A percentile compares a stretch with the other conserved stretches of the same genome.
These are phyloP conservation scores for Heteromormyrus szaboi DNA, from an alignment of 2,797 vertebrate genomes.

Conservation along the genomic window DNA sequence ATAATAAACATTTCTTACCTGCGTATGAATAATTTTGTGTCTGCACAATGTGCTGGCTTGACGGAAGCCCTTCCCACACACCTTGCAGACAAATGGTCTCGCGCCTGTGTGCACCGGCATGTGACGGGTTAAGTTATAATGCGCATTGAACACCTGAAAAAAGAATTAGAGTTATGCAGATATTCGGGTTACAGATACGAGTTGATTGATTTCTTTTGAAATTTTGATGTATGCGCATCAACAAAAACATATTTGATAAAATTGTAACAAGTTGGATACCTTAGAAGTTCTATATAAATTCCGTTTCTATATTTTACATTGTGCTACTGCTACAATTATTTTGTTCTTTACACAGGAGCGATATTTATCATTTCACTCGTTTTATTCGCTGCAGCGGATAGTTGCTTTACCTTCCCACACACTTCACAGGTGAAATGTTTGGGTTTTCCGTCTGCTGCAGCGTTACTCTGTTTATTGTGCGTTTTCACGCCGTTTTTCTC, in stretches of 20 bases:
- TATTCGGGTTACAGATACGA: neutral
- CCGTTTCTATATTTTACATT: neutral
- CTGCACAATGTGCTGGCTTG: conserved; percentile 80
- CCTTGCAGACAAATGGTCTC: conserved; percentile 80
- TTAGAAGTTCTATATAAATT: neutral
- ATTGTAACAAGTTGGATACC: neutral
- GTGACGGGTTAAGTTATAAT: conserved; percentile 78
- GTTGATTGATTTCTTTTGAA: neutral
- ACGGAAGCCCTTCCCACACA: conserved; percentile 79
- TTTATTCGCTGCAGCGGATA: neutral
- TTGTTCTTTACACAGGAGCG: neutral
- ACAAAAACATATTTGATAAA: neutral
- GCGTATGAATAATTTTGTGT: conserved; percentile 84
- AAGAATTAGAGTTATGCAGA: conserved; percentile 18
- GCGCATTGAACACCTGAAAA: conserved; percentile 78
- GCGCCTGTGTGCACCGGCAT: conserved; percentile 83
- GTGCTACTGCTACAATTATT: neutral
- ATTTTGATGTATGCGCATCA: neutral
- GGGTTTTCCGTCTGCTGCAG: conserved; percentile 74
- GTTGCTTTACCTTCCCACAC: conserved; percentile 81
- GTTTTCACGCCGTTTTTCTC: conserved; percentile 72
- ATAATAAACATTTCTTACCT: conserved; percentile 52
- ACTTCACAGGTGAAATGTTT: conserved; percentile 97
- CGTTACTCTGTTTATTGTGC: conserved; percentile 65
- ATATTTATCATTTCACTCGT: neutral